Evolutionary conservation across 2,797 vertebrate genomes (phyloP).

Genomic region (Sebastes nivosus): DNA sequence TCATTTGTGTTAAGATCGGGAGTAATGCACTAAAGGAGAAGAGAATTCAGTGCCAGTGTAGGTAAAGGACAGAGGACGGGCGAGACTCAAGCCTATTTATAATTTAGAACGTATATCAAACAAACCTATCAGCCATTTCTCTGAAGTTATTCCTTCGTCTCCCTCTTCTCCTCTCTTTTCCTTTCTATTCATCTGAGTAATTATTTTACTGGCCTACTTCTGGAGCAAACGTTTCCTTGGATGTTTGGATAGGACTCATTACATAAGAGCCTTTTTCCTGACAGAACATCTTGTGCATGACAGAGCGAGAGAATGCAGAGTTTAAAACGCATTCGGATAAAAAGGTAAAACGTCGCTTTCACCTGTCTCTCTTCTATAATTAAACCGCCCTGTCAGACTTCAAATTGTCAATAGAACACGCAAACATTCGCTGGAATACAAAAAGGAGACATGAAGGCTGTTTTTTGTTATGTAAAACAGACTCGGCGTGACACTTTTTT

Average conservation of each 20-base stretch:
- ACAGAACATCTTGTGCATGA: conserved; percentile 50
- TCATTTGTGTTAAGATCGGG: conserved; percentile 1
- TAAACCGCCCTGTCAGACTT: conserved; percentile 16
- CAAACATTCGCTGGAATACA: neutral
- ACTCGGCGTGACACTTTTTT: conserved; percentile 2
- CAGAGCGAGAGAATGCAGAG: conserved; percentile 22
- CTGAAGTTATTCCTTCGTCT: conserved; percentile 37
- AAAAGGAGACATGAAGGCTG: neutral
- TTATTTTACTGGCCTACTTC: conserved; percentile 76
- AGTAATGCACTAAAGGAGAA: neutral
- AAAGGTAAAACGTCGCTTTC: conserved; percentile 26
- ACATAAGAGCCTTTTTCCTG: conserved; percentile 55
- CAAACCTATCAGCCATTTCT: conserved; percentile 49
- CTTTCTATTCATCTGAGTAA: conserved; percentile 65
- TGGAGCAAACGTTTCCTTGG: conserved; percentile 56
- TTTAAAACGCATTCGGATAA: conserved; percentile 33
- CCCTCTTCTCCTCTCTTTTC: neutral
- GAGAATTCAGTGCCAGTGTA: conserved; percentile 1
- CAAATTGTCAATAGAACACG: conserved; percentile 3
- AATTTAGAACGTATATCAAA: conserved; percentile 68
- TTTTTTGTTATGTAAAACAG: conserved; percentile 17
- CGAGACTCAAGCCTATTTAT: conserved; percentile 52
- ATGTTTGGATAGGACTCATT: conserved; percentile 71
- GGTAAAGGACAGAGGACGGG: conserved; percentile 31
- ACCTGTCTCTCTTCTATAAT: conserved; percentile 16